phyloP scores from a whole-genome alignment of 2,888 invertebrate species.

The Azorinus chamasolen region DNA sequence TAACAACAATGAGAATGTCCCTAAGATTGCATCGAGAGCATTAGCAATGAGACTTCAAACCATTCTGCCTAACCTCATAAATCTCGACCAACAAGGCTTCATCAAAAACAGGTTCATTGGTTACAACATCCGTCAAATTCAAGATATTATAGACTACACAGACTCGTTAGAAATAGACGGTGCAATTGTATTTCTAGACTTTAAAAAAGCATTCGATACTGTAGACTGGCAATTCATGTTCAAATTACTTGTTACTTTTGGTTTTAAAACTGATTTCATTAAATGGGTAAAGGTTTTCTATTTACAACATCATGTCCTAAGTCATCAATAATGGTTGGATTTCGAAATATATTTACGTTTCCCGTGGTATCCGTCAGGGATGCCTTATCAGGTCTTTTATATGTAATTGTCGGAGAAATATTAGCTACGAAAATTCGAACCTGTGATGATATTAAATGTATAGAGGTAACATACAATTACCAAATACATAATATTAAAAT shows the following conservation, averaged over 20 bases:
- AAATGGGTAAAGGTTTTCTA: neutral
- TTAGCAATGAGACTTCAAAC: too few relatives aligned
- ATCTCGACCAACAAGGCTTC: too few relatives aligned
- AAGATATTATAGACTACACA: slow-evolving; percentile 39
- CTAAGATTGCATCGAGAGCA: too few relatives aligned
- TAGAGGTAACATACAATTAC: neutral
- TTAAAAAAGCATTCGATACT: slow-evolving; percentile 37
- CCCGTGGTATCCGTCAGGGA: slow-evolving; percentile 1
- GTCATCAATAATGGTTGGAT: slow-evolving; percentile 3
- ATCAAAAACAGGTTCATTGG: slow-evolving; percentile 32
- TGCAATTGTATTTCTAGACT: slow-evolving; percentile 38
- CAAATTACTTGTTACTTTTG: neutral
- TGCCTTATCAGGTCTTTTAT: slow-evolving; percentile 1
- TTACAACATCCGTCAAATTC: slow-evolving; percentile 26
- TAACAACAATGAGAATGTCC: too few relatives aligned
- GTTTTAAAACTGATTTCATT: neutral
- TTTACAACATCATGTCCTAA: neutral
- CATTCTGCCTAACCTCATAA: too few relatives aligned
- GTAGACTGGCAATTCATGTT: neutral
- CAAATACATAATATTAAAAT: neutral
- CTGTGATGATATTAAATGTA: neutral
- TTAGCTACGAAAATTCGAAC: neutral
- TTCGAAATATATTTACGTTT: neutral
- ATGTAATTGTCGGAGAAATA: slow-evolving; percentile 3
- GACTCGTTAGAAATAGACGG: slow-evolving; percentile 28